A percentile compares a stretch with the other conserved stretches of the same genome.
Conservation (phyloP, 92 coral and sea anemone species). For the Phenganax subtilis region DNA sequence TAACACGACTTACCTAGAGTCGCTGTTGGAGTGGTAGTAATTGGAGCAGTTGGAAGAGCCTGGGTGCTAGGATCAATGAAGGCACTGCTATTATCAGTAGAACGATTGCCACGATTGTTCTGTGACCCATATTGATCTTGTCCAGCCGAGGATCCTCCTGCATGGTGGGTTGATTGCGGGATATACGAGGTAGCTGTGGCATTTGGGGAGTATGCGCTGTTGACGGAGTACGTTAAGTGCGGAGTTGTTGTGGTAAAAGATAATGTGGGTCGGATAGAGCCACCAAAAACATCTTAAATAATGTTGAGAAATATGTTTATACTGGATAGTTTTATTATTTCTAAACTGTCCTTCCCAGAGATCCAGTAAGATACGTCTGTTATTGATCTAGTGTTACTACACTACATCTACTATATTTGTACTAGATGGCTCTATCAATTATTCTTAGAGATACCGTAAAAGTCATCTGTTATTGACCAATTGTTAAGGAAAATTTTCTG, state of each 20-base stretch:
- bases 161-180: background rate
- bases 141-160: background rate
- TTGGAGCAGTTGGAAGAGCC: background rate
- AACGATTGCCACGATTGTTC: no score
- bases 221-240: background rate
- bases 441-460: no score
- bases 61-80: background rate
- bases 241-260: background rate
- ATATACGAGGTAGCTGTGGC: background rate
- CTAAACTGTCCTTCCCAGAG: no score
- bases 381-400: no score
- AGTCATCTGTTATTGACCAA: background rate
- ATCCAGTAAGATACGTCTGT: no score
- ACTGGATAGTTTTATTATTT: no score
- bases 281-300: no score
- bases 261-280: background rate
- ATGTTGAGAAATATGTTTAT: no score
- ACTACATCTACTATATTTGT: no score
- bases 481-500: background rate
- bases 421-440: no score
- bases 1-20: background rate
- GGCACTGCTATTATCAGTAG: background rate
- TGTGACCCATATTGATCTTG: no score
- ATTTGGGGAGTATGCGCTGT: background rate
- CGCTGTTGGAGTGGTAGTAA: constrained; percentile 20